Evolutionary conservation across 1,140 invertebrate species (phyloP), one percentile per base, ranked within the genome.

Genomic region (Marisa cornuarietis): DNA sequence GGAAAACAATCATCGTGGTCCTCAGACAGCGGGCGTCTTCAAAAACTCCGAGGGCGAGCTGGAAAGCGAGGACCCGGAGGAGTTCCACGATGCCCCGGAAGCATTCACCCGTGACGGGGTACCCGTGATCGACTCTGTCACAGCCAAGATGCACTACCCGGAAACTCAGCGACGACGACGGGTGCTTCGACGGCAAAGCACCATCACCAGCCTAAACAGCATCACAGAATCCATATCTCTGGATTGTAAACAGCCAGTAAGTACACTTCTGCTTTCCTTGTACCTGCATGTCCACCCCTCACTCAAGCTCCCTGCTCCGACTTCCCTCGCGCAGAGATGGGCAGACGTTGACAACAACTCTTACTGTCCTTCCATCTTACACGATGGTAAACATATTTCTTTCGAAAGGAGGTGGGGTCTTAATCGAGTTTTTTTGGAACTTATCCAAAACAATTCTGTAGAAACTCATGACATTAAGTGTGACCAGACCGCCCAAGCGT

Each of bases 111-210:
- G 68, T 54, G 73, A 80, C 65, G 76, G 82, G 10, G 78, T 65
- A 24, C 79, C 71, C 1, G 79, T 83, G 61, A 62, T 61, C 18
- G 79, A 83, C 79, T 31, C 61, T 8, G 20, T 20, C 42, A 20
- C 66, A 8, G 79, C 79, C 42, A 80, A 80, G 54, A 83, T 78
- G 79, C 76, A 77, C 62, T 78, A 83, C 71, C 79, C 80, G 18
- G 71, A 69, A 24, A 76, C 72, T n/a, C 78, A 80, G 49, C 22
- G 24, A 31, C 62, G 82, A 61, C 74, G 68, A 49, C 72, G 42
- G 61, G 5, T 78, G 54, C 61, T 83, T 16, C 75, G 79, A 9
- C 26, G 79, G 7, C 82, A 80, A 66, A 80, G 79, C 72, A 83
- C 82, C n/a, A 74, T 81, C 24, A 58, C 58, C 71, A 76, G 69